A percentile compares a stretch with the other conserved stretches of the same genome.
These are phyloP conservation scores for Drosophila mauritiana DNA, from an alignment of 1,140 invertebrate genomes.

Conservation along the genomic window DNA sequence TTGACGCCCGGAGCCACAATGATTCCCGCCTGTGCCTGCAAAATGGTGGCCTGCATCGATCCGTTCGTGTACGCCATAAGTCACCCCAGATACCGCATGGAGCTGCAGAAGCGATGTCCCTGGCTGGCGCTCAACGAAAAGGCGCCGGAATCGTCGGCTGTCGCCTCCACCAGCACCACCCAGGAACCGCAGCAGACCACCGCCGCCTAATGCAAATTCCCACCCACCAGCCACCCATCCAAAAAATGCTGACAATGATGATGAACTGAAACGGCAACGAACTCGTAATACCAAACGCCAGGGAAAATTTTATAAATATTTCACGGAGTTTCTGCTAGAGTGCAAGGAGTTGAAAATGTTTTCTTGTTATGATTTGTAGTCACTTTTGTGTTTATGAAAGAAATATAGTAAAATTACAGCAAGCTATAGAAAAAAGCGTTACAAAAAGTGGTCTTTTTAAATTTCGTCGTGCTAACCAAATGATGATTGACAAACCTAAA, in stretches of 20 bases:
- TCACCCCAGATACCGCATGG: constrained; percentile 93
- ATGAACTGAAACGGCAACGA: constrained; percentile 23
- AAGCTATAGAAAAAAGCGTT: constrained; percentile 19
- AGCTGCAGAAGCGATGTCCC: constrained; percentile 87
- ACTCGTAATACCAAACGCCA: constrained; percentile 57
- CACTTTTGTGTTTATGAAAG: constrained; percentile 20
- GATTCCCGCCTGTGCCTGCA: constrained; percentile 94
- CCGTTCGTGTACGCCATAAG: constrained; percentile 95
- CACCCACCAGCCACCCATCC: neutral
- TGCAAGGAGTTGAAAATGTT: constrained; percentile 18
- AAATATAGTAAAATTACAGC: constrained; percentile 58
- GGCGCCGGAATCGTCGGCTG: constrained; percentile 82
- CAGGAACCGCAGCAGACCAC: constrained; percentile 77
- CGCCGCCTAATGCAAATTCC: constrained; percentile 73
- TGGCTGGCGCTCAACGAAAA: constrained; percentile 88
- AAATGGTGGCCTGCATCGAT: constrained; percentile 93
- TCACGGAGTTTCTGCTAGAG: constrained; percentile 5
- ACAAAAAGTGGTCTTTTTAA: neutral
- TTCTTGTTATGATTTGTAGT: constrained; percentile 53
- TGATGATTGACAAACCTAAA: too few relatives aligned
- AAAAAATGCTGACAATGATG: constrained; percentile 23
- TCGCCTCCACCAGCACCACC: constrained; percentile 81
- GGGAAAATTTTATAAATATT: constrained; percentile 49
- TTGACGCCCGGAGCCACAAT: constrained; percentile 93
- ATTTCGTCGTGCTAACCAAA: too few relatives aligned